phyloP scores from a whole-genome alignment of 2,888 invertebrate genomes.

The Rhagonycha fulva region DNA sequence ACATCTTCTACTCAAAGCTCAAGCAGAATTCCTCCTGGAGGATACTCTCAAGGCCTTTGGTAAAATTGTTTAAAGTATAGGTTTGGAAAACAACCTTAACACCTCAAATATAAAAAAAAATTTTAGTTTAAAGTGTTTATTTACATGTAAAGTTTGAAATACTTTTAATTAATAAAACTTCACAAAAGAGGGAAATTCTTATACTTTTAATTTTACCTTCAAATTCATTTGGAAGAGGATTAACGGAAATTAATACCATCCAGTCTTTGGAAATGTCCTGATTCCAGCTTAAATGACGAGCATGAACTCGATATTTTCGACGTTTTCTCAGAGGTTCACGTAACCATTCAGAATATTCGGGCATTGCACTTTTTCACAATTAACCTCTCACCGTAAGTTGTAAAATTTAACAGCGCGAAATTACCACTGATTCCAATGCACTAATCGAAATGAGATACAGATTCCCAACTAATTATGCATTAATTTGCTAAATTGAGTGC shows the following conservation, averaged over 20 bases:
- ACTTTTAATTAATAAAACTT: neutral
- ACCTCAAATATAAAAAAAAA: conserved; percentile 7
- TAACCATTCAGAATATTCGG: conserved; percentile 43
- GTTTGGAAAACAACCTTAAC: neutral
- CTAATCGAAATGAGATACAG: neutral
- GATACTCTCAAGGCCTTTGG: conserved; percentile 53
- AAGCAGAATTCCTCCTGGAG: conserved; percentile 52
- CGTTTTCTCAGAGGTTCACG: conserved; percentile 41
- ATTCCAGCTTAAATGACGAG: conserved; percentile 29
- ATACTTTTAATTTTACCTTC: conserved; percentile 33
- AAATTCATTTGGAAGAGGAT: conserved; percentile 38
- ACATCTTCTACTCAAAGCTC: conserved; percentile 30
- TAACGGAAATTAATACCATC: conserved; percentile 44
- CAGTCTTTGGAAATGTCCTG: conserved; percentile 36
- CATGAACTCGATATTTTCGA: conserved; percentile 44
- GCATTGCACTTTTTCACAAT: conserved; percentile 33
- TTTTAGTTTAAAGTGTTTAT: neutral
- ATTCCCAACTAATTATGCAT: neutral
- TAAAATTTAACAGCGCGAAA: neutral
- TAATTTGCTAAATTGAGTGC: neutral
- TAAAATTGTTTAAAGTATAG: conserved; percentile 29
- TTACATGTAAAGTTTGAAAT: neutral
- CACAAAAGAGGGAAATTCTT: neutral
- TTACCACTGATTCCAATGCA: neutral
- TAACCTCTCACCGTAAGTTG: neutral